Evolutionary conservation across 2,797 vertebrate species (phyloP).

Genomic region (Acipenser oxyrinchus): DNA sequence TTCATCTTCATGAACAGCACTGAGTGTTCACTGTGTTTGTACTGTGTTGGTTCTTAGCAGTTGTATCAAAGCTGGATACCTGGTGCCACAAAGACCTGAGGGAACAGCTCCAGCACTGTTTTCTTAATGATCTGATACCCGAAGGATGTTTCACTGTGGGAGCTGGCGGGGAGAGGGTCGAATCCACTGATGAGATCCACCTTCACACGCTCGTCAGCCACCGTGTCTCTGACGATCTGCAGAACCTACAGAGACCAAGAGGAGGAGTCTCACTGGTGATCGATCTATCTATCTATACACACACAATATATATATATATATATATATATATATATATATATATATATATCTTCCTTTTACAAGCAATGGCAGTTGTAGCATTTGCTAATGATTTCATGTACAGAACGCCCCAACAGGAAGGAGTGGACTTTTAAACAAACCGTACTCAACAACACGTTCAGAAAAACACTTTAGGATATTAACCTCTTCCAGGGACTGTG

Average conservation of each 20-base stretch:
- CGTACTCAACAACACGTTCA: neutral
- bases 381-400: constrained; percentile 30
- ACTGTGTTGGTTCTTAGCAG: neutral
- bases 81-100: constrained; percentile 69
- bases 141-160: constrained; percentile 64
- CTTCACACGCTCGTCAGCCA: constrained; percentile 78
- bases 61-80: constrained; percentile 47
- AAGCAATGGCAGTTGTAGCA: constrained; percentile 4
- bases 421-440: neutral
- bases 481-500: constrained; percentile 78
- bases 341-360: constrained; percentile 14
- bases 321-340: too few species aligned
- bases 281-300: constrained; percentile 10
- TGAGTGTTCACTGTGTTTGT: neutral
- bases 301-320: too few species aligned
- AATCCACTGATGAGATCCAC: constrained; percentile 65
- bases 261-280: constrained; percentile 13
- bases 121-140: constrained; percentile 79
- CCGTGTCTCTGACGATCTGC: constrained; percentile 52
- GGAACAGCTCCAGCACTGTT: constrained; percentile 76
- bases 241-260: constrained; percentile 56
- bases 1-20: too few species aligned
- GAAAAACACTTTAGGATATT: neutral
- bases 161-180: constrained; percentile 77
- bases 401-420: neutral